Evolutionary conservation across 2,113 vertebrate species (phyloP).

Genomic region (Empidonax alnorum): DNA sequence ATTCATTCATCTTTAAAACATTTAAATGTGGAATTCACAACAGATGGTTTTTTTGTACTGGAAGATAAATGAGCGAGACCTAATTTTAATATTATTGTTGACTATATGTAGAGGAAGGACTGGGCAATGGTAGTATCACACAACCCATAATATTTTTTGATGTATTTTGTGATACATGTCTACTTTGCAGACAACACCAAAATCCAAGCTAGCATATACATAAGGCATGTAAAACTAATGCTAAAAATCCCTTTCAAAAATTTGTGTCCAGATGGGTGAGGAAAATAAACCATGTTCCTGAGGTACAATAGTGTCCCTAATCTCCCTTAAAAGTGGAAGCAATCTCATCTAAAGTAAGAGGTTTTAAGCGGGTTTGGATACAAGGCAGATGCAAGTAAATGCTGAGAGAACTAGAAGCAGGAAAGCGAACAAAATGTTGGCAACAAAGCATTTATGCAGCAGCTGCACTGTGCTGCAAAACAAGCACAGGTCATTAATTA

Average conservation of each 20-base stretch:
- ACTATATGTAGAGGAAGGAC: background rate
- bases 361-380: background rate
- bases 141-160: background rate
- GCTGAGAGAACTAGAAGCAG: background rate
- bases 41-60: background rate
- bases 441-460: background rate
- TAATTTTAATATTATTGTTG: background rate
- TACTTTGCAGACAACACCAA: background rate
- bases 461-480: background rate
- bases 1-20: background rate
- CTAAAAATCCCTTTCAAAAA: slow-evolving; percentile 19
- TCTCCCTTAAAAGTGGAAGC: background rate
- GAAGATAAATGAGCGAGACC: background rate
- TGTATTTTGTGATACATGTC: background rate
- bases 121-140: background rate
- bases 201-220: background rate
- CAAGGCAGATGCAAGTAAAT: background rate
- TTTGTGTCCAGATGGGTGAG: background rate
- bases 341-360: background rate
- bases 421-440: background rate
- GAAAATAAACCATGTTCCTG: background rate
- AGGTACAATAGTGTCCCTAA: background rate
- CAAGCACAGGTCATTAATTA: background rate
- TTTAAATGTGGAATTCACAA: background rate
- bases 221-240: background rate